phyloP scores from a whole-genome alignment of 2,888 invertebrate species.

The Helleia helle region DNA sequence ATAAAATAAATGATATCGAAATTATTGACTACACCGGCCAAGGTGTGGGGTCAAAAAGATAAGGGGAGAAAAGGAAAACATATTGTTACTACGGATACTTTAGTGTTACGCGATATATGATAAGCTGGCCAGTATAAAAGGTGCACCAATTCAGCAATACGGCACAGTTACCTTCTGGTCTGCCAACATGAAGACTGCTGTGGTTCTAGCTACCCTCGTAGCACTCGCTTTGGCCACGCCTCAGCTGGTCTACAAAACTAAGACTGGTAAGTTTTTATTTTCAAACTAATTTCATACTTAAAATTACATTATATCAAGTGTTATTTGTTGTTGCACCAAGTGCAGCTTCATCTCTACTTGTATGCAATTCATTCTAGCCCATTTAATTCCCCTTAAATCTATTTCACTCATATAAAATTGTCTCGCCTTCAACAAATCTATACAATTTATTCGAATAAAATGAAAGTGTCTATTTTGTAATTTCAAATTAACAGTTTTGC shows the following conservation, averaged over 20 bases:
- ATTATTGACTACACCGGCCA: neutral
- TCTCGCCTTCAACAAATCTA: too few relatives aligned
- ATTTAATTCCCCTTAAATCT: too few relatives aligned
- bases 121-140: slow-evolving; percentile 25
- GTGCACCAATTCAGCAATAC: slow-evolving; percentile 9
- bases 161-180: slow-evolving; percentile 45
- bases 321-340: too few relatives aligned
- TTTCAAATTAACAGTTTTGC: too few relatives aligned
- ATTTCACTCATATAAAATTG: too few relatives aligned
- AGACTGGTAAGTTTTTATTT: slow-evolving; percentile 20
- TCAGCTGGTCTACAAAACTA: slow-evolving; percentile 26
- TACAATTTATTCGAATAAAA: too few relatives aligned
- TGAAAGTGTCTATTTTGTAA: too few relatives aligned
- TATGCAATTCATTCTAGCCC: too few relatives aligned
- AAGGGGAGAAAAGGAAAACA: slow-evolving; percentile 17
- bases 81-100: slow-evolving; percentile 17
- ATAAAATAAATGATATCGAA: neutral
- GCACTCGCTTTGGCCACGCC: slow-evolving; percentile 42
- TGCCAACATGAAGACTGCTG: slow-evolving; percentile 62
- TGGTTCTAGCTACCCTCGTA: slow-evolving; percentile 50
- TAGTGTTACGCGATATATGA: slow-evolving; percentile 19
- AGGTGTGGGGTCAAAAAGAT: slow-evolving; percentile 17
- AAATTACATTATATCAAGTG: too few relatives aligned
- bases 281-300: too few relatives aligned
- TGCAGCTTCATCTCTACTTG: too few relatives aligned